A percentile compares a stretch with the other conserved stretches of the same genome.
Evolutionary conservation across 2,888 invertebrate species (phyloP).

Genomic region (Polyploca ridens): DNA sequence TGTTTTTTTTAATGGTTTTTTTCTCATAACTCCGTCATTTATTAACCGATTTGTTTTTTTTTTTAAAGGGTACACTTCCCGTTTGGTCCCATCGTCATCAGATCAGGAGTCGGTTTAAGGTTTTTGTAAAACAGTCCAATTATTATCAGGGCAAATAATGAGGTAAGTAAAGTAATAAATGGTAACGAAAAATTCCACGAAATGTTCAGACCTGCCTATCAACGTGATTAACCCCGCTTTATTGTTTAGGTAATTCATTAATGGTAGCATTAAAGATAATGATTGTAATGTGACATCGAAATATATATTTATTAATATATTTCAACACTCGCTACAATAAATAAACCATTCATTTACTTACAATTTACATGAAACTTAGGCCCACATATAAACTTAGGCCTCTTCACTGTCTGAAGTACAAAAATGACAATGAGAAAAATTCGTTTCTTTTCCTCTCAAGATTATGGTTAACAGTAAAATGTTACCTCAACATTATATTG

Average conservation of each 20-base stretch:
- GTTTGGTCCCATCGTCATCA: too few species aligned
- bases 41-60: too few species aligned
- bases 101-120: too few species aligned
- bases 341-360: background rate
- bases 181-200: background rate
- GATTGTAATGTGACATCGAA: background rate
- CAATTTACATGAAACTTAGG: background rate
- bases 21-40: too few species aligned
- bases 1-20: too few species aligned
- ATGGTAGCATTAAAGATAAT: conserved; percentile 17
- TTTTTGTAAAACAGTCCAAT: too few species aligned
- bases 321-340: background rate
- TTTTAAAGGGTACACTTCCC: too few species aligned
- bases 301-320: background rate
- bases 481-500: conserved; percentile 56
- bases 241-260: conserved; percentile 13
- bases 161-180: too few species aligned
- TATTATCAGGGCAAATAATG: background rate
- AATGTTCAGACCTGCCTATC: background rate
- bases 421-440: too few species aligned
- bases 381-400: too few species aligned
- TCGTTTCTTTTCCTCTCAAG: too few species aligned
- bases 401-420: background rate
- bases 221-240: conserved; percentile 1
- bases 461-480: conserved; percentile 10